Percentiles rank a stretch among this genome's conserved stretches.
Conservation (phyloP, 2,888 invertebrate species). For the Augiades crinisus region DNA sequence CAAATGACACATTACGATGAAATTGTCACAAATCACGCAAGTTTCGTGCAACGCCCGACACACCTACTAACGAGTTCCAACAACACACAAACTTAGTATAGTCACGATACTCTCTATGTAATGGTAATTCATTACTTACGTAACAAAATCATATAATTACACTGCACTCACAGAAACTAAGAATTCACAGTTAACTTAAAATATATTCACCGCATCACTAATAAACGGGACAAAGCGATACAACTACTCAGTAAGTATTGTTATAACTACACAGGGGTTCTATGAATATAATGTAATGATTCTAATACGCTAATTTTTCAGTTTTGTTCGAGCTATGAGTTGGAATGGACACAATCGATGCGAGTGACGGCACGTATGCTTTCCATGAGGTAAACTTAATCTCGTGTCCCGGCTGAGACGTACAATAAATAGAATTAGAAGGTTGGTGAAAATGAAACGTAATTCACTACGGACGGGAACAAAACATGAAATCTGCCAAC, state of each 20-base stretch:
- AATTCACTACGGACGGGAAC: slow-evolving; percentile 78
- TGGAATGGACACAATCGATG: slow-evolving; percentile 57
- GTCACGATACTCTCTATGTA: slow-evolving; percentile 60
- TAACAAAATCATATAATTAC: slow-evolving; percentile 53
- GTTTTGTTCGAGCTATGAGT: slow-evolving; percentile 55
- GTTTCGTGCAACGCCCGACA: slow-evolving; percentile 28
- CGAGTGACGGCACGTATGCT: slow-evolving; percentile 20
- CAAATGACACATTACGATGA: no score
- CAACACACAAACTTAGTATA: slow-evolving; percentile 63
- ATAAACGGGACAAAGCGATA: slow-evolving; percentile 59
- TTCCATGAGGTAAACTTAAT: slow-evolving; percentile 42
- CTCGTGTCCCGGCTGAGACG: slow-evolving; percentile 36
- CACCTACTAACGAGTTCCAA: slow-evolving; percentile 39
- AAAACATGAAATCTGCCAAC: slow-evolving; percentile 56
- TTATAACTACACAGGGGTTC: slow-evolving; percentile 57
- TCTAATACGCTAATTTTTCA: slow-evolving; percentile 49
- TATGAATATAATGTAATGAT: slow-evolving; percentile 32
- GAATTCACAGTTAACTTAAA: slow-evolving; percentile 57
- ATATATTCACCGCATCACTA: slow-evolving; percentile 59
- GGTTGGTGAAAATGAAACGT: slow-evolving; percentile 41
- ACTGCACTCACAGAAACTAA: slow-evolving; percentile 53
- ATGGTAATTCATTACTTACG: slow-evolving; percentile 65
- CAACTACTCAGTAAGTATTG: slow-evolving; percentile 46
- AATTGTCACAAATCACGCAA: slow-evolving; percentile 13
- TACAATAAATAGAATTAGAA: slow-evolving; percentile 43